phyloP scores from a whole-genome alignment of 2,888 invertebrate genomes.

The Nephrotoma appendiculata region DNA sequence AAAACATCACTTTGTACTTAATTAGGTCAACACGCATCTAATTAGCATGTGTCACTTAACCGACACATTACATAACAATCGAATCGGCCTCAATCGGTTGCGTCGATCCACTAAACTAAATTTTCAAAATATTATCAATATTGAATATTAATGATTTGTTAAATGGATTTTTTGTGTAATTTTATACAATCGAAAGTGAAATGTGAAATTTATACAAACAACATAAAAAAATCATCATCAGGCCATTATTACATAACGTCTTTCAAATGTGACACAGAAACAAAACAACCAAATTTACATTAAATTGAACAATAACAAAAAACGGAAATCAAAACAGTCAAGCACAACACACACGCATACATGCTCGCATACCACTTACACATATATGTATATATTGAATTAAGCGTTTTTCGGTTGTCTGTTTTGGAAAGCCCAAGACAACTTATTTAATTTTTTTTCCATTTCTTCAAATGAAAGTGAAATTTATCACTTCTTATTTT shows the following conservation, averaged over 20 bases:
- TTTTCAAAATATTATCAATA: background rate
- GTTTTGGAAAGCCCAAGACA: background rate
- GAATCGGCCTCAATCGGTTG: background rate
- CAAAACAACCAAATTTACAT: background rate
- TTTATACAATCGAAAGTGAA: background rate
- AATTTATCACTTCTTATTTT: background rate
- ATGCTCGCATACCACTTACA: background rate
- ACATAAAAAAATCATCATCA: background rate
- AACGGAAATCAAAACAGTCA: background rate
- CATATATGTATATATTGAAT: background rate
- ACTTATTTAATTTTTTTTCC: background rate
- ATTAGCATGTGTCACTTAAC: background rate
- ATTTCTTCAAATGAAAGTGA: background rate
- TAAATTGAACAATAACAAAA: background rate
- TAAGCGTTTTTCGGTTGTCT: background rate
- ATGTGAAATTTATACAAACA: background rate
- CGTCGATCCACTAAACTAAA: background rate
- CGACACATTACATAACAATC: background rate
- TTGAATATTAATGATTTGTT: background rate
- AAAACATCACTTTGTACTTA: background rate
- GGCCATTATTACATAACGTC: background rate
- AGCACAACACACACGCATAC: background rate
- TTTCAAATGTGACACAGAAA: background rate
- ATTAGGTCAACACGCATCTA: background rate
- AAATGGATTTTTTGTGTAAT: background rate